Evolutionary conservation across 1,140 invertebrate genomes (phyloP).

Genomic region (Drosophila suzukii): DNA sequence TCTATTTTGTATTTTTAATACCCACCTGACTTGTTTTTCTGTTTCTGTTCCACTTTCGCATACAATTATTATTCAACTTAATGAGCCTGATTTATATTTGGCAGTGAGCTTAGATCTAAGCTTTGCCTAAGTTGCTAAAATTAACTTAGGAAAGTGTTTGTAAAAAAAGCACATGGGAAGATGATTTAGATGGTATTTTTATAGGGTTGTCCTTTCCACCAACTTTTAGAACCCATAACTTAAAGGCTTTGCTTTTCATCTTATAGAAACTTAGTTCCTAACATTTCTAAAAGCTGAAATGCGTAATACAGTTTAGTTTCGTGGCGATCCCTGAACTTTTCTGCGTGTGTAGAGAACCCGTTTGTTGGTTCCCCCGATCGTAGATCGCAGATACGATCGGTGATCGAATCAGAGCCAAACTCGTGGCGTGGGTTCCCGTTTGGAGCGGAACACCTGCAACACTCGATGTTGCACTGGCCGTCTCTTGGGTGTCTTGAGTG

Average conservation of each 20-base stretch:
- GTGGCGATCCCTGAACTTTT: background rate
- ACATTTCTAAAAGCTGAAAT: too few relatives aligned
- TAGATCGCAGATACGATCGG: background rate
- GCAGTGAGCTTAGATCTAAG: background rate
- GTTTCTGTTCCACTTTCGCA: background rate
- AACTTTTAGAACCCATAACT: too few relatives aligned
- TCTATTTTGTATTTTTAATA: background rate
- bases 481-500: background rate
- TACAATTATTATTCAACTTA: background rate
- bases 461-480: constrained; percentile 16
- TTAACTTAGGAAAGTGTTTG: background rate
- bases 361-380: background rate
- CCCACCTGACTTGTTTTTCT: constrained; percentile 6
- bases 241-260: too few relatives aligned
- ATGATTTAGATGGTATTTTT: too few relatives aligned
- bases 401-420: constrained; percentile 11
- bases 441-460: constrained; percentile 41
- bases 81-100: background rate
- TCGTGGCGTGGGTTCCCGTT: constrained; percentile 32
- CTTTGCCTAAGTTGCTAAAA: background rate
- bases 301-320: background rate
- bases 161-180: too few relatives aligned
- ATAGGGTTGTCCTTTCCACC: too few relatives aligned
- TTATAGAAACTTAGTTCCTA: too few relatives aligned
- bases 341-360: constrained; percentile 13